Conservation (phyloP, 2,113 vertebrate species). For the Laticauda colubrina region DNA sequence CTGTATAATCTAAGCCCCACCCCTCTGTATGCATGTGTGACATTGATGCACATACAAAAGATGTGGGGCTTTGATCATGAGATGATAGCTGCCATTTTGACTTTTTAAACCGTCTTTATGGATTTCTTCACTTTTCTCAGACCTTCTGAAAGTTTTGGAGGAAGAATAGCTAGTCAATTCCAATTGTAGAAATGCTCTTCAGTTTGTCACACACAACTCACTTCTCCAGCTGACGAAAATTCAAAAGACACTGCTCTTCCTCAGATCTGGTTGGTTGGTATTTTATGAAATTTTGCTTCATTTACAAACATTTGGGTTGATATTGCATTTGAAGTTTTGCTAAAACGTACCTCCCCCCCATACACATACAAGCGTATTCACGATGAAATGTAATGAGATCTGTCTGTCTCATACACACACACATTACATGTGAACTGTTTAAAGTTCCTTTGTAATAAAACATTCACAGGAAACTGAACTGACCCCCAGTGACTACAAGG, state of each 20-base stretch:
- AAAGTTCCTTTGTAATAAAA: not conserved
- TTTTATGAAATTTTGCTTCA: not conserved
- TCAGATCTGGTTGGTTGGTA: not conserved
- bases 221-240: not conserved
- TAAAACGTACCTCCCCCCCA: not conserved
- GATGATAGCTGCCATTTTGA: not conserved
- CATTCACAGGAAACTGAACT: not conserved
- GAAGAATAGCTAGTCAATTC: not conserved
- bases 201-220: not conserved
- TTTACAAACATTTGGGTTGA: not conserved
- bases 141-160: not conserved
- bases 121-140: not conserved
- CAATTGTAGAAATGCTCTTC: not conserved
- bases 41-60: not conserved
- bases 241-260: not conserved
- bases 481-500: not conserved
- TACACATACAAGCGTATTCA: not conserved
- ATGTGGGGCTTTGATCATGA: not conserved
- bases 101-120: not conserved
- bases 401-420: not conserved
- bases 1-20: not conserved
- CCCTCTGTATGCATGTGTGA: not conserved
- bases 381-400: not conserved
- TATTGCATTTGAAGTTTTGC: not conserved
- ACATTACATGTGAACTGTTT: not conserved